phyloP scores from a whole-genome alignment of 2,888 invertebrate genomes.

The Conus canariensis region DNA sequence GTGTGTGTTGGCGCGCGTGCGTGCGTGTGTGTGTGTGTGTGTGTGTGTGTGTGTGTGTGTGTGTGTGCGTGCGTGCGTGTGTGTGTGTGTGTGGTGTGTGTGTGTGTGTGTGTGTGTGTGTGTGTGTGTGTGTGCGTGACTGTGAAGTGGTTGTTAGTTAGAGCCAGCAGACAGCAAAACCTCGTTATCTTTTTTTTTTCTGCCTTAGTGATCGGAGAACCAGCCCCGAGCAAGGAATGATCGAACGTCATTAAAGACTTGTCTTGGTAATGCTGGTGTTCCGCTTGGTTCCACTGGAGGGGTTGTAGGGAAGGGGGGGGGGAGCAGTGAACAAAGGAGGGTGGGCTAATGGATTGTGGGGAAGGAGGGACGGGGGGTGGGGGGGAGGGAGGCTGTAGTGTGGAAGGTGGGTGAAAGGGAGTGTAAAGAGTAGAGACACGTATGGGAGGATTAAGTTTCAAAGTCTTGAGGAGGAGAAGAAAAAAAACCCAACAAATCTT shows the following conservation, averaged over 20 bases:
- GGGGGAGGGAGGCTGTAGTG: no score
- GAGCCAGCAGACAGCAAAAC: no score
- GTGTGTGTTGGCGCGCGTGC: background rate
- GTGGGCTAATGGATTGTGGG: no score
- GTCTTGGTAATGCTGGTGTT: no score
- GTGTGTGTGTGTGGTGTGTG: slow-evolving; percentile 7
- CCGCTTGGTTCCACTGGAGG: no score
- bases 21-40: background rate
- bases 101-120: slow-evolving; percentile 9
- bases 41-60: background rate
- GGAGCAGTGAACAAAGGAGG: no score
- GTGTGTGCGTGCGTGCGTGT: background rate
- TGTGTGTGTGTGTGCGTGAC: background rate
- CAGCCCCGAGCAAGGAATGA: no score
- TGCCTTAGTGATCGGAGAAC: no score
- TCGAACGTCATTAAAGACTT: no score
- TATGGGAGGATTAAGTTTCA: background rate
- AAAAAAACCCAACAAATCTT: background rate
- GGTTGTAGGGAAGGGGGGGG: no score
- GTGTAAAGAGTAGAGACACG: background rate
- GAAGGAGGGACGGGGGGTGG: background rate
- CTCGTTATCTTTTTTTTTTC: no score
- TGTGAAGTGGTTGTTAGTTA: background rate
- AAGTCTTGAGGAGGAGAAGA: background rate
- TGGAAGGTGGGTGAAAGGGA: background rate